These are phyloP conservation scores for Melinaea marsaeus DNA, from an alignment of 2,888 invertebrate genomes.

Conservation along the genomic window DNA sequence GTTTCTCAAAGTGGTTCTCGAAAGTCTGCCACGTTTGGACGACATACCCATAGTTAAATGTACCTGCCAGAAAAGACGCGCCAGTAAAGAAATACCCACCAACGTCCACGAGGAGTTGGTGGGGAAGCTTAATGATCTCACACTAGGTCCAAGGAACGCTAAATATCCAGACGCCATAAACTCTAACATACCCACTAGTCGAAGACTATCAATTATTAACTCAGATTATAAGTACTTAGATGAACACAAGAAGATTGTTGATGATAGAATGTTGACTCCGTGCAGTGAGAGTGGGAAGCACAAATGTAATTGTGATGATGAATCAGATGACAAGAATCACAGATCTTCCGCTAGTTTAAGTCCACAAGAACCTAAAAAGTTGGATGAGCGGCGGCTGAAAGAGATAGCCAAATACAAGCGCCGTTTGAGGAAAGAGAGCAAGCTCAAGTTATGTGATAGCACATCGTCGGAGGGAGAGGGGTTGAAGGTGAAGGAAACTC, in stretches of 20 bases:
- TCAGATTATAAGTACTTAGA: slow-evolving; percentile 42
- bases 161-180: slow-evolving; percentile 47
- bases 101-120: slow-evolving; percentile 58
- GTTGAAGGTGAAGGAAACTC: slow-evolving; percentile 50
- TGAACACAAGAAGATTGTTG: slow-evolving; percentile 65
- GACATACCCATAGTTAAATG: slow-evolving; percentile 81
- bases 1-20: slow-evolving; percentile 79
- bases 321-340: slow-evolving; percentile 74
- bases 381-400: slow-evolving; percentile 63
- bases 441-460: slow-evolving; percentile 62
- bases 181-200: slow-evolving; percentile 43
- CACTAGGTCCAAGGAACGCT: slow-evolving; percentile 50
- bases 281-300: slow-evolving; percentile 88
- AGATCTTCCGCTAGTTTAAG: slow-evolving; percentile 43
- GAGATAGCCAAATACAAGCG: slow-evolving; percentile 73
- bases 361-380: slow-evolving; percentile 49
- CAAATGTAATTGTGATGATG: slow-evolving; percentile 85
- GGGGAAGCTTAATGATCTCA: slow-evolving; percentile 68
- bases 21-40: slow-evolving; percentile 86
- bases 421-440: slow-evolving; percentile 65
- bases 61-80: slow-evolving; percentile 56
- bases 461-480: slow-evolving; percentile 68
- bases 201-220: slow-evolving; percentile 48
- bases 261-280: slow-evolving; percentile 83
- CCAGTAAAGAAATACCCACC: slow-evolving; percentile 55